Evolutionary conservation across 2,113 vertebrate genomes (phyloP).

Genomic region (Python bivittatus): DNA sequence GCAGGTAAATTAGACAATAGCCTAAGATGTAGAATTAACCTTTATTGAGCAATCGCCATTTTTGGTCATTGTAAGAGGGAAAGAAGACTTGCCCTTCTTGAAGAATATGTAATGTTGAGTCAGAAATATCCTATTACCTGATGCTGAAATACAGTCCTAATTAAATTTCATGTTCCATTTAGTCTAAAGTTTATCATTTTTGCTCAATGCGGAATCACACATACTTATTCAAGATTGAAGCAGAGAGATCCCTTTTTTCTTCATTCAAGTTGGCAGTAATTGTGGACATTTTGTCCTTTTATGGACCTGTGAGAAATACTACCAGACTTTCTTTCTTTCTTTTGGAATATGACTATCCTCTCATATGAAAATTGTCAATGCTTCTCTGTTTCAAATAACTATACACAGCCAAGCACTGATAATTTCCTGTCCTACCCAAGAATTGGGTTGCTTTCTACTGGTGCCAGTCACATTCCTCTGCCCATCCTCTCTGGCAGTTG

Average conservation of each 20-base stretch:
- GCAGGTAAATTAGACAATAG: background rate
- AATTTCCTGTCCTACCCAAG: background rate
- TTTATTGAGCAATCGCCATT: background rate
- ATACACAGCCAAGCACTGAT: background rate
- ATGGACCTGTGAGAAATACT: background rate
- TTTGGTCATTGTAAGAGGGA: background rate
- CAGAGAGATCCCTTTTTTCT: background rate
- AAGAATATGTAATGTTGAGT: background rate
- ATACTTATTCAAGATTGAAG: background rate
- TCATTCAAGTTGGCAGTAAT: background rate
- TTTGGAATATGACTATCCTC: background rate
- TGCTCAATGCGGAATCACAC: background rate
- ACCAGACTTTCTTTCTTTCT: background rate
- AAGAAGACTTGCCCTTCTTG: background rate
- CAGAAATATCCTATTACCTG: background rate
- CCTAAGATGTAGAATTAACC: background rate
- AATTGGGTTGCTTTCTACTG: background rate
- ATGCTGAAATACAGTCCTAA: background rate
- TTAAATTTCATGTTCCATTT: background rate
- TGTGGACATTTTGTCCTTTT: background rate
- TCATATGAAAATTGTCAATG: background rate
- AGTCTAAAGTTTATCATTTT: background rate
- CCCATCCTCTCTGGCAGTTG: background rate
- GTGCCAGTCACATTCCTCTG: background rate
- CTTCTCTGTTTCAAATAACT: background rate